These are phyloP conservation scores for Neoaliturus tenellus DNA, from an alignment of 2,888 invertebrate species.

Conservation along the genomic window DNA sequence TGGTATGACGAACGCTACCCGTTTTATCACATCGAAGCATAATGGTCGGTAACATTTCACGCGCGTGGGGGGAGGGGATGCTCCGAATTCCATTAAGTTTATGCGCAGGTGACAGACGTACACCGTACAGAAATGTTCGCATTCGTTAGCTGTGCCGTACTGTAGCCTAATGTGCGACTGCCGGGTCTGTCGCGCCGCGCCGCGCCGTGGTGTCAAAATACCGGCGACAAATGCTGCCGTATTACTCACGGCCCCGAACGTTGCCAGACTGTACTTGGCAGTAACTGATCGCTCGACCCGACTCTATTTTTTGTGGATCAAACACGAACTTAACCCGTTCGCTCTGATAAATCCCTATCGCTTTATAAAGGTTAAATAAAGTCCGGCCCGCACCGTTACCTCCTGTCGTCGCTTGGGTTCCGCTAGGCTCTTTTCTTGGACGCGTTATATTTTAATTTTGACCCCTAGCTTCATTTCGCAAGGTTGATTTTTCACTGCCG, in stretches of 20 bases:
- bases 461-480: conserved; percentile 21
- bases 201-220: conserved; percentile 36
- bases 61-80: conserved; percentile 7
- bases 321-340: conserved; percentile 37
- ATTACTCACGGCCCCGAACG: conserved; percentile 17
- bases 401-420: conserved; percentile 34
- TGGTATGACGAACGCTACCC: conserved; percentile 38
- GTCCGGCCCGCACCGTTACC: conserved; percentile 31
- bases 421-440: conserved; percentile 31
- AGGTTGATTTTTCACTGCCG: neutral
- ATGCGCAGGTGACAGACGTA: conserved; percentile 53
- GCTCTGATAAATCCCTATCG: conserved; percentile 43
- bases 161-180: conserved; percentile 36
- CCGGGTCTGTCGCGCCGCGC: too few relatives aligned
- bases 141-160: conserved; percentile 34
- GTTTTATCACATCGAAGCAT: conserved; percentile 49
- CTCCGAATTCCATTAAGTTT: conserved; percentile 50
- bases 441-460: conserved; percentile 31
- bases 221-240: conserved; percentile 11
- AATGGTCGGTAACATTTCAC: conserved; percentile 16
- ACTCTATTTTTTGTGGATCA: conserved; percentile 44
- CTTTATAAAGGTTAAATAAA: conserved; percentile 43
- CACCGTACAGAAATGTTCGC: conserved; percentile 43
- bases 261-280: conserved; percentile 26
- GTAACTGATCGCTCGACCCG: conserved; percentile 39